Base-by-base conservation (phyloP, 2,888 invertebrate species). In the Drosophila tanythrix region DNA sequence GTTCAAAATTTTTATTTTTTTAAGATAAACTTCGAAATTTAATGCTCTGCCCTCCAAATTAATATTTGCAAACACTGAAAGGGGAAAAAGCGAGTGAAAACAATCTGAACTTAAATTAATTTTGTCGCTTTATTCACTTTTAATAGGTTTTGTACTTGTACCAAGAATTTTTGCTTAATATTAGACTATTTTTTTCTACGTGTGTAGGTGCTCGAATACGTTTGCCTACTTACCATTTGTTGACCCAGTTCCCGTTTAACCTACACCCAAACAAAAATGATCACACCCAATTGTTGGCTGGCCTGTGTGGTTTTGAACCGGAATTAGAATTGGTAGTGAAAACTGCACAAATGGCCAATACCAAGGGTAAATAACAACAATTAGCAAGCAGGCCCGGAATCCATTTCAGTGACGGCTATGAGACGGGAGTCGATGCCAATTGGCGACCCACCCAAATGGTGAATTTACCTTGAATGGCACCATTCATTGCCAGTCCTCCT, bases 271-370 rank as follows among this genome's bases (percentile, higher is more conserved):
- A 29, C 33, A n/a, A 35, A 21, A n/a, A 33, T 43, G 29, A 25
- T 5, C 50, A 33, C 60, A 40, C 51, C 35, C 40, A 66, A 50
- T 48, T 36, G 25, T 15, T 65, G 38, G 29, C 36, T 27, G 61
- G 40, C 38, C 35, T 29, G 27, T 33, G n/a, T 33, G 48, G 43
- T 59, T 79, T 60, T 52, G 61, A 76, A 60, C 81, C 81, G 76
- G 81, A 80, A 80, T 74, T 38, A 35, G 78, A 75, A 70, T 74
- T 35, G 50, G 10, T 59, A 40, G 57, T 50, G 35, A 65, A 61
- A 61, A 70, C 53, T 57, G 70, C 53, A 70, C 76, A 79, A 67
- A 51, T 75, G 76, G 64, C 80, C 78, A 78, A 76, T 81, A 81
- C 73, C 79, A 79, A 81, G 79, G 79, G 52, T 69, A 61, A 50